These are phyloP conservation scores for Molossus alvarezi DNA, from an alignment of 2,797 vertebrate genomes.

Conservation along the genomic window DNA sequence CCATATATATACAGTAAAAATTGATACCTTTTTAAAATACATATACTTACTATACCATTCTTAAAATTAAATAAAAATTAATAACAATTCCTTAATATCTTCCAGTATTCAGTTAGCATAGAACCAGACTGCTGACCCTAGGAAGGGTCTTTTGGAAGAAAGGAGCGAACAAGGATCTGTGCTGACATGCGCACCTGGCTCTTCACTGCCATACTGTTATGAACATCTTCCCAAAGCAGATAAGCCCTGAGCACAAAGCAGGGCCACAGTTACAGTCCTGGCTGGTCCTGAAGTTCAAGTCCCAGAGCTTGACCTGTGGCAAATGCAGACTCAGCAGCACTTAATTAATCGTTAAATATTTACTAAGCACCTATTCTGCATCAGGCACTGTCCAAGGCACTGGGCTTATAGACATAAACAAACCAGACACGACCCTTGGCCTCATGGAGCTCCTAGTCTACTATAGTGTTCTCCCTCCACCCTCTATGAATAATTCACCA, in stretches of 20 bases:
- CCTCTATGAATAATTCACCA: not conserved
- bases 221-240: not conserved
- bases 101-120: not conserved
- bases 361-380: not conserved
- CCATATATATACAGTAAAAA: not conserved
- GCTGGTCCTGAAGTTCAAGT: not conserved
- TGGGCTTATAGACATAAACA: not conserved
- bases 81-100: not conserved
- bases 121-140: not conserved
- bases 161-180: not conserved
- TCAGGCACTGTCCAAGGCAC: not conserved
- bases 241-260: not conserved
- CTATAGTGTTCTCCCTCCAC: not conserved
- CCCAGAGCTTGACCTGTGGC: not conserved
- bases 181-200: not conserved
- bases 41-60: not conserved
- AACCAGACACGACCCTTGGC: not conserved
- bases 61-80: constrained; percentile 3
- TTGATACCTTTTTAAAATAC: not conserved
- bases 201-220: not conserved
- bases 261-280: not conserved
- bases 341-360: not conserved
- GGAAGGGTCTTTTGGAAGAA: constrained; percentile 17
- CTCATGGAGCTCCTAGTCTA: not conserved
- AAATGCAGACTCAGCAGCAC: not conserved